Percentiles rank a stretch among this genome's conserved stretches.
These are phyloP conservation scores for Timema podura DNA, from an alignment of 2,888 invertebrate species.

Conservation along the genomic window DNA sequence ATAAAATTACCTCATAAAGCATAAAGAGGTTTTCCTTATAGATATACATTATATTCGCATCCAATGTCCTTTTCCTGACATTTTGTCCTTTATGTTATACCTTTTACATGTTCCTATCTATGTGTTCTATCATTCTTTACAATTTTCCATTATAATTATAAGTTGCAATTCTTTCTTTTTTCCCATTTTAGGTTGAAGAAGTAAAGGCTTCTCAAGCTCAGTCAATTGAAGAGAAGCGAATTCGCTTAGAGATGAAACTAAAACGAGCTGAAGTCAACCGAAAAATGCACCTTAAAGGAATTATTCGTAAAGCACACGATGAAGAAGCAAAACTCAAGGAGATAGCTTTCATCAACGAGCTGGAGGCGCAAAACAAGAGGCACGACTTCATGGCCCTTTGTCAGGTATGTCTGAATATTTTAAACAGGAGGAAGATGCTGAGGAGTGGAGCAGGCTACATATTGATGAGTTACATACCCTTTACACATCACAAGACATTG, in stretches of 20 bases:
- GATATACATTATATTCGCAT: too few species aligned
- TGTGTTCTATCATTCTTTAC: too few species aligned
- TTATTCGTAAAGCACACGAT: conserved; percentile 93
- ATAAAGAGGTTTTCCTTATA: too few species aligned
- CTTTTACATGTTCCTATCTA: too few species aligned
- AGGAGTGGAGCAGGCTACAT: too few species aligned
- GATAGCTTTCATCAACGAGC: conserved; percentile 94
- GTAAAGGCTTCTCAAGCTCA: conserved; percentile 75
- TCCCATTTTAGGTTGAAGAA: conserved; percentile 49
- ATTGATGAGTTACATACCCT: too few species aligned
- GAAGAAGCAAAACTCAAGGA: conserved; percentile 96
- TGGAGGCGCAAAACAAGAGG: conserved; percentile 91
- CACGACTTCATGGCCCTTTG: conserved; percentile 85
- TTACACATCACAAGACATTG: too few species aligned
- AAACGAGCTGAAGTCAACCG: conserved; percentile 90
- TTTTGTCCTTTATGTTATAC: too few species aligned
- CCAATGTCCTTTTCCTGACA: too few species aligned
- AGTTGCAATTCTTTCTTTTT: conserved; percentile 18
- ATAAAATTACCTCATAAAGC: too few species aligned
- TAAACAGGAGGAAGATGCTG: too few species aligned
- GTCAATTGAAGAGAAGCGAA: conserved; percentile 70
- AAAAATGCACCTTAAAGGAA: conserved; percentile 72
- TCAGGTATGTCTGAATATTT: conserved; percentile 46
- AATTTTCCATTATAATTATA: not conserved
- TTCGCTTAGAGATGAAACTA: conserved; percentile 68